Conservation (phyloP, 1,140 invertebrate genomes). For the Apis dorsata region DNA sequence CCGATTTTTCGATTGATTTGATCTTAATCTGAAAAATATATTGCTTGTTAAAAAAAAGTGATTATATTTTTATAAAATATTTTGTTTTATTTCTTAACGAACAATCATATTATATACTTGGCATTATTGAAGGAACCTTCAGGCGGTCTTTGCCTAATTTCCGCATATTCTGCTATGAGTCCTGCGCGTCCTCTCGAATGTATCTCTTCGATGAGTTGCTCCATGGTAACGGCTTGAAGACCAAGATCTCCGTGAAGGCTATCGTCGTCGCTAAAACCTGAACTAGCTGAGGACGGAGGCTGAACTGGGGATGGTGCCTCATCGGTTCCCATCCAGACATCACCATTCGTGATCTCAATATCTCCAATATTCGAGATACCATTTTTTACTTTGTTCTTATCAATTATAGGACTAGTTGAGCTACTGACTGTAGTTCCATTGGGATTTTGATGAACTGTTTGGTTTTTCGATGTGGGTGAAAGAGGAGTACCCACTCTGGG, state of each 20-base stretch:
- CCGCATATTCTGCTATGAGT: slow-evolving; percentile 90
- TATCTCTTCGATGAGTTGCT: slow-evolving; percentile 90
- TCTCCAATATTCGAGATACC: slow-evolving; percentile 72
- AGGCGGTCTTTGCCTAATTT: slow-evolving; percentile 90
- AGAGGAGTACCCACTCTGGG: slow-evolving; percentile 75
- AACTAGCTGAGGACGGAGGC: slow-evolving; percentile 88
- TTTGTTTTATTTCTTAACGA: background rate
- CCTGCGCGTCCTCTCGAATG: slow-evolving; percentile 87
- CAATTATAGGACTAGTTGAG: slow-evolving; percentile 75
- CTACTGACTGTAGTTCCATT: slow-evolving; percentile 70
- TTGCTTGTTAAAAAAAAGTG: background rate
- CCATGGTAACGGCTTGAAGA: slow-evolving; percentile 83
- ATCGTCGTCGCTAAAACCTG: slow-evolving; percentile 93
- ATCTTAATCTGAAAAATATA: slow-evolving; percentile 82
- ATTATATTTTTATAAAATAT: background rate
- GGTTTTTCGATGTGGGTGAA: slow-evolving; percentile 72
- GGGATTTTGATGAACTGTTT: slow-evolving; percentile 66
- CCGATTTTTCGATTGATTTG: slow-evolving; percentile 95
- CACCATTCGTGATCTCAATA: slow-evolving; percentile 77
- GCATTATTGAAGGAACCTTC: slow-evolving; percentile 91
- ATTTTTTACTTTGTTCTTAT: slow-evolving; percentile 74
- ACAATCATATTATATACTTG: slow-evolving; percentile 73
- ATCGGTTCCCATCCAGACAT: slow-evolving; percentile 74
- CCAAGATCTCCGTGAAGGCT: slow-evolving; percentile 86
- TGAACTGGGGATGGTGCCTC: slow-evolving; percentile 83